Percentiles rank a stretch among this genome's conserved stretches.
Conservation (phyloP, 2,797 vertebrate genomes). For the Orientallactaga sibirica region DNA sequence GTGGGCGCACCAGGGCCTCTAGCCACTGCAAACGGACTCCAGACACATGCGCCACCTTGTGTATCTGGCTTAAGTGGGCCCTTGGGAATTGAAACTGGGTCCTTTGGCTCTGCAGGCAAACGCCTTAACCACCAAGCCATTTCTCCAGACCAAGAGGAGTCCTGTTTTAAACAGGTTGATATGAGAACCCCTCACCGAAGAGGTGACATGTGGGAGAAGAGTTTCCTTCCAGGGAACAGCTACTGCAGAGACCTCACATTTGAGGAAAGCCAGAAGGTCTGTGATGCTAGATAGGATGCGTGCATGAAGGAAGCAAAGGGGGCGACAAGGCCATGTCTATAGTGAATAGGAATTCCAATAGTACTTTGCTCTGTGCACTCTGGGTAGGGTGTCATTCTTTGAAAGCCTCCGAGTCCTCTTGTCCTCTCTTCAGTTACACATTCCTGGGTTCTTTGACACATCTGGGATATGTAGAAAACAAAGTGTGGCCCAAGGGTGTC, state of each 20-base stretch:
- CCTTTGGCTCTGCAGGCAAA: too few species aligned
- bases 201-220: not conserved
- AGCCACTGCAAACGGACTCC: too few species aligned
- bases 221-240: not conserved
- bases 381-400: not conserved
- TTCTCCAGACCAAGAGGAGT: too few species aligned
- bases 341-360: not conserved
- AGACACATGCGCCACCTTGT: too few species aligned
- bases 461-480: not conserved
- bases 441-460: slow-evolving; percentile 3
- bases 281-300: not conserved
- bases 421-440: not conserved
- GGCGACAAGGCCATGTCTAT: not conserved
- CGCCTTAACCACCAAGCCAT: too few species aligned
- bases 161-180: not conserved
- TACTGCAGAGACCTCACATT: not conserved
- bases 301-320: too few species aligned
- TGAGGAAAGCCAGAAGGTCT: not conserved
- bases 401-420: not conserved
- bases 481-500: not conserved
- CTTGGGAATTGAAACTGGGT: too few species aligned
- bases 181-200: not conserved
- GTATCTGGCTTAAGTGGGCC: too few species aligned
- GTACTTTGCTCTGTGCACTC: not conserved
- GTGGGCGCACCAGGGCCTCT: too few species aligned